Conservation (phyloP, 2,888 invertebrate genomes). For the Epinotia brunnichana region DNA sequence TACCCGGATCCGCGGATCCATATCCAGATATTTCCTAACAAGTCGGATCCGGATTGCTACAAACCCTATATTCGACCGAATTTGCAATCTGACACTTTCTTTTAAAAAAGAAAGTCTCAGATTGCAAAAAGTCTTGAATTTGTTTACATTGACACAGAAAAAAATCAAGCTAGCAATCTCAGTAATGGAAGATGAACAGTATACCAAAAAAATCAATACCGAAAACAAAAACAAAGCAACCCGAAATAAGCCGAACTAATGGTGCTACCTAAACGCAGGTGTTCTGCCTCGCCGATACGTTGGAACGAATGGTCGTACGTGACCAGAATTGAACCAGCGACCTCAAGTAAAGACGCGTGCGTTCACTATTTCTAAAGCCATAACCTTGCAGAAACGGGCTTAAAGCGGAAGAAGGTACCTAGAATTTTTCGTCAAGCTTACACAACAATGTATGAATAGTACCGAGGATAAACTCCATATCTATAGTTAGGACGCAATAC, state of each 20-base stretch:
- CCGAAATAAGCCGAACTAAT: slow-evolving; percentile 43
- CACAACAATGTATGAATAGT: too few relatives aligned
- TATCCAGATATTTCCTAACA: too few relatives aligned
- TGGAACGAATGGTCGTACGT: slow-evolving; percentile 78
- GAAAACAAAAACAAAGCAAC: slow-evolving; percentile 32
- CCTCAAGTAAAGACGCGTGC: slow-evolving; percentile 30
- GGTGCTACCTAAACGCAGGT: slow-evolving; percentile 60
- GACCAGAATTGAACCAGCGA: slow-evolving; percentile 59
- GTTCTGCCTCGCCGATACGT: slow-evolving; percentile 53
- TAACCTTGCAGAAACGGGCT: not conserved
- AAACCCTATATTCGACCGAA: too few relatives aligned
- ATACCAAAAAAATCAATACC: slow-evolving; percentile 38
- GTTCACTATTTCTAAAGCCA: slow-evolving; percentile 27
- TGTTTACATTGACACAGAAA: too few relatives aligned
- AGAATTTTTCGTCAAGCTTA: too few relatives aligned
- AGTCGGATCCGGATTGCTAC: too few relatives aligned
- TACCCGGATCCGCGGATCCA: too few relatives aligned
- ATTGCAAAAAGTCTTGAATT: too few relatives aligned
- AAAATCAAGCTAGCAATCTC: not conserved
- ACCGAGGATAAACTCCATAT: too few relatives aligned
- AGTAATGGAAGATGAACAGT: not conserved
- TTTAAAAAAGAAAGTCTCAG: too few relatives aligned
- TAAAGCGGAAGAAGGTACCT: not conserved
- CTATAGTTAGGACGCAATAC: too few relatives aligned
- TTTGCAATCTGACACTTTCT: too few relatives aligned